Base-by-base conservation (phyloP, 1,140 invertebrate species). In the Rhagoletis zephyria region DNA sequence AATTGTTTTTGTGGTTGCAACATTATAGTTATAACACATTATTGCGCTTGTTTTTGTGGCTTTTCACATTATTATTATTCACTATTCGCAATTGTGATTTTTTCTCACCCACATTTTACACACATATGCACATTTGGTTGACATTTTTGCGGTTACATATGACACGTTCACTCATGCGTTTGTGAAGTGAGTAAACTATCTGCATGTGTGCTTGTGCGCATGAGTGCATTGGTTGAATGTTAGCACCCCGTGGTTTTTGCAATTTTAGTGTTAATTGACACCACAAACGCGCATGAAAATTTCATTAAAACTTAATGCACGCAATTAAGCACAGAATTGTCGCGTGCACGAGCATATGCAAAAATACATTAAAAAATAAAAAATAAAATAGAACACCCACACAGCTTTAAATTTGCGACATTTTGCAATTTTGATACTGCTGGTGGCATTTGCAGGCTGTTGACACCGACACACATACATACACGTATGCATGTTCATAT, bases 231-330 rank as follows among this genome's bases (percentile, higher is more conserved):
- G 16, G 74, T 81, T 67, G 74, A 6, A 19, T 81, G 74, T 59
- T 81, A 81, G 74, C 48, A 51, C 74, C 48, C 1, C 48, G 74
- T 81, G 45, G 45, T 81, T 81, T 81, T 81, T 81, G 56, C 74
- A 56, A 81, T 81, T 81, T 81, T 59, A 81, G 74, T 81, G 74
- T 81, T 81, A 81, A 81, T 81, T 81, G 74, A 81, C 74, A 81
- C 74, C 74, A 81, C 74, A 81, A 81, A 81, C 74, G 74, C 74
- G 74, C 74, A 81, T 81, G 74, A 81, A 56, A 81, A 59, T 81
- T 81, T 81, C 74, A 81, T 81, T 81, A 81, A 81, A 81, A 81
- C 74, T 81, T 81, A 81, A 81, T 81, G 74, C 74, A 81, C 74
- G 48, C 74, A 81, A 81, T 81, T 81, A 81, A 81, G 74, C 74